Conservation (phyloP, 2,113 vertebrate genomes). For the Onychostoma macrolepis region DNA sequence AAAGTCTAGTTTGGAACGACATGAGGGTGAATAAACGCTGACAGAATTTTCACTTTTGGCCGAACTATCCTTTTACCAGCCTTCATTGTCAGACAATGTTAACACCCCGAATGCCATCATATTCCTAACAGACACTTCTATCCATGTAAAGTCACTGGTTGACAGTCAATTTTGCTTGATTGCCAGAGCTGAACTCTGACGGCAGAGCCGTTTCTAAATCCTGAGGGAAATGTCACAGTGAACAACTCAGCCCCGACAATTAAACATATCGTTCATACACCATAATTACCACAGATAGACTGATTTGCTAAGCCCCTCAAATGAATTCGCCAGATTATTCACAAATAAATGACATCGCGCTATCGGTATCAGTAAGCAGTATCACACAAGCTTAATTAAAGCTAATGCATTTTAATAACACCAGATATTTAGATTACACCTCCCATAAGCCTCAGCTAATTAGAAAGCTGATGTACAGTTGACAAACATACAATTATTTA, state of each 20-base stretch:
- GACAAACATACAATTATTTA: conserved; percentile 20
- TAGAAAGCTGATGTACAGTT: conserved; percentile 54
- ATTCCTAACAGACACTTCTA: conserved; percentile 7
- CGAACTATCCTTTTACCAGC: neutral
- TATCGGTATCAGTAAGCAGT: conserved; percentile 68
- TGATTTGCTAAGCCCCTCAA: conserved; percentile 69
- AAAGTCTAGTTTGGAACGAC: neutral
- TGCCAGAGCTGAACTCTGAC: conserved; percentile 2
- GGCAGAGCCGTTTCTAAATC: conserved; percentile 64
- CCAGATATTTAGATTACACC: conserved; percentile 72
- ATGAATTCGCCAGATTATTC: conserved; percentile 68
- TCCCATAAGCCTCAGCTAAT: conserved; percentile 71
- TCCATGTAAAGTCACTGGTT: neutral
- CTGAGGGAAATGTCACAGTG: conserved; percentile 41
- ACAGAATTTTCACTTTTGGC: neutral
- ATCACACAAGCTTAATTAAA: conserved; percentile 73
- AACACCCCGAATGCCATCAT: neutral
- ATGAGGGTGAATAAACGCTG: neutral
- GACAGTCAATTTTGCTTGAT: conserved; percentile 4
- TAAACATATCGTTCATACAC: conserved; percentile 60
- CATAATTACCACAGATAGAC: conserved; percentile 72
- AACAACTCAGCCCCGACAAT: conserved; percentile 64
- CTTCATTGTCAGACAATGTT: neutral
- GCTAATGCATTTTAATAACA: conserved; percentile 74
- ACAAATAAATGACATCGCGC: conserved; percentile 70